phyloP scores from a whole-genome alignment of 1,140 invertebrate species.

The Pseudomyrmex gracilis region DNA sequence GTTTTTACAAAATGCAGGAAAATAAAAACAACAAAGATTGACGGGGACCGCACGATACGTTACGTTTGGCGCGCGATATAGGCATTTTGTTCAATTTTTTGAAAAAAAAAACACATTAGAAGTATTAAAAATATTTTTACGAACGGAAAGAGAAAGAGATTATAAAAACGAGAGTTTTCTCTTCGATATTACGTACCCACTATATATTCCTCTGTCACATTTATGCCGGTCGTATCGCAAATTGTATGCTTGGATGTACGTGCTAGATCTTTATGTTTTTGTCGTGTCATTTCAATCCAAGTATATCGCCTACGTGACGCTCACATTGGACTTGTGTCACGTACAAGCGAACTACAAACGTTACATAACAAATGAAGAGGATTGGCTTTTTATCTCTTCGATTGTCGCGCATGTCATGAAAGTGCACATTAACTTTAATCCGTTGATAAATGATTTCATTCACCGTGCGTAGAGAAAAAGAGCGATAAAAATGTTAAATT shows the following conservation, averaged over 20 bases:
- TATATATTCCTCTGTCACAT: constrained; percentile 1
- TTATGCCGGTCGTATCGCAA: background rate
- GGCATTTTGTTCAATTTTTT: too few relatives aligned
- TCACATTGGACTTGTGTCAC: background rate
- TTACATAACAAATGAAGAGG: constrained; percentile 5
- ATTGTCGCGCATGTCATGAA: background rate
- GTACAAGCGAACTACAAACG: background rate
- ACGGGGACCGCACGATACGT: too few relatives aligned
- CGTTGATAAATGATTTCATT: background rate
- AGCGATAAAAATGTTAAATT: background rate
- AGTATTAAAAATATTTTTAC: too few relatives aligned
- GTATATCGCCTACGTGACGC: background rate
- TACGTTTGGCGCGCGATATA: too few relatives aligned
- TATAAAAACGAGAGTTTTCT: too few relatives aligned
- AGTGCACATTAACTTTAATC: background rate
- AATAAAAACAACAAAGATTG: too few relatives aligned
- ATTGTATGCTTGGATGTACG: constrained; percentile 7
- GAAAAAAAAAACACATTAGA: too few relatives aligned
- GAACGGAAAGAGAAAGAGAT: too few relatives aligned
- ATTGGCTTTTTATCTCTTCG: constrained; percentile 8
- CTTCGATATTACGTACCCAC: too few relatives aligned
- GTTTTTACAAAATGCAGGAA: too few relatives aligned
- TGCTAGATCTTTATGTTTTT: background rate
- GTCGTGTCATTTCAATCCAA: background rate
- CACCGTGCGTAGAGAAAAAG: too few relatives aligned